Percentiles rank a stretch among this genome's conserved stretches.
phyloP scores from a whole-genome alignment of 2,888 invertebrate species.

The Drosophila lutescens region DNA sequence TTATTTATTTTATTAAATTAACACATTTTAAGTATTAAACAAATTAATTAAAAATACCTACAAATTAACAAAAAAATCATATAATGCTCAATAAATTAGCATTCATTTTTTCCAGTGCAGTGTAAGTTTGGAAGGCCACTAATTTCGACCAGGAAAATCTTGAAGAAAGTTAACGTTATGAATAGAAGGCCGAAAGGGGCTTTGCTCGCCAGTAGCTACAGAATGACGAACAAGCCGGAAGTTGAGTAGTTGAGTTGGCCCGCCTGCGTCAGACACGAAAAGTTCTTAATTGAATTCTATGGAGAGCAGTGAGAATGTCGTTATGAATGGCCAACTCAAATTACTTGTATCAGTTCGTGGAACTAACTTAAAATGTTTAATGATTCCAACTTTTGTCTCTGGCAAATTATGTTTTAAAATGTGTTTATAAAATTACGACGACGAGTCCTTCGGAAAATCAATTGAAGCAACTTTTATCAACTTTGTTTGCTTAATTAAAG shows the following conservation, averaged over 20 bases:
- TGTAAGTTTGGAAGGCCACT: background rate
- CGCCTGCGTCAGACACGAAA: constrained; percentile 51
- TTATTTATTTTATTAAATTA: too few relatives aligned
- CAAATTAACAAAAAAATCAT: too few relatives aligned
- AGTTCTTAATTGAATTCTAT: constrained; percentile 74
- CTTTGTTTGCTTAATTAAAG: constrained; percentile 41
- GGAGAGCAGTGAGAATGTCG: constrained; percentile 57
- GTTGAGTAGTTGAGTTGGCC: constrained; percentile 18
- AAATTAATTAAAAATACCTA: too few relatives aligned
- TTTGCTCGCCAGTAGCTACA: constrained; percentile 37
- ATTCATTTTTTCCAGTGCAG: background rate
- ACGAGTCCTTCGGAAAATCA: constrained; percentile 20
- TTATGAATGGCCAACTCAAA: constrained; percentile 62
- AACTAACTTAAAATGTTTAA: constrained; percentile 51
- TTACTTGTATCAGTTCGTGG: constrained; percentile 48
- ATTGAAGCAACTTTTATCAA: constrained; percentile 27
- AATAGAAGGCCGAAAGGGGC: constrained; percentile 20
- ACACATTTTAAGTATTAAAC: too few relatives aligned
- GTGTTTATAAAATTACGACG: constrained; percentile 29
- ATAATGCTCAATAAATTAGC: background rate
- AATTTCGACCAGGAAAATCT: constrained; percentile 29
- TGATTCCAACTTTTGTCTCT: constrained; percentile 35
- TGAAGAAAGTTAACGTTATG: constrained; percentile 27
- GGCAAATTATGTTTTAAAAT: constrained; percentile 24
- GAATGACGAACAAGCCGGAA: constrained; percentile 52